Conservation (phyloP, 2,888 invertebrate genomes). For the Chrysopilus asiliformis region DNA sequence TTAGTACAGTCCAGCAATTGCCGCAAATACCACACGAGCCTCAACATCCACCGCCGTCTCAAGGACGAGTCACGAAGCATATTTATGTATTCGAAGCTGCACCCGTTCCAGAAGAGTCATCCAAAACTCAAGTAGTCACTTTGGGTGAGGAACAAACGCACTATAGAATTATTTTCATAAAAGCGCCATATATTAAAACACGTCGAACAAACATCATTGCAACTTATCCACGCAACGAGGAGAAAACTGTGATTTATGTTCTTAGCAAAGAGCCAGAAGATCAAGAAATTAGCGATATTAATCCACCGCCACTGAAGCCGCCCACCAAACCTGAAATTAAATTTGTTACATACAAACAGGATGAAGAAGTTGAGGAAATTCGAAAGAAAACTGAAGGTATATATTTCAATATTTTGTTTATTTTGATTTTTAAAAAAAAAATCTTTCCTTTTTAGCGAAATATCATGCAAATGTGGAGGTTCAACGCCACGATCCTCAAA, state of each 20-base stretch:
- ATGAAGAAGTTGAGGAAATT: conserved; percentile 12
- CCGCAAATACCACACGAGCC: too few relatives aligned
- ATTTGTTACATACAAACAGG: conserved; percentile 13
- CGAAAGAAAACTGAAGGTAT: conserved; percentile 15
- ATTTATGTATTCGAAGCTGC: too few relatives aligned
- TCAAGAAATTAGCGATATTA: conserved; percentile 25
- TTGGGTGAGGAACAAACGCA: conserved; percentile 29
- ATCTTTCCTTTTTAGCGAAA: too few relatives aligned
- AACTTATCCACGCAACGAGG: conserved; percentile 29
- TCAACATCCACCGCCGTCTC: too few relatives aligned
- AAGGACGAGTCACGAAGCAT: too few relatives aligned
- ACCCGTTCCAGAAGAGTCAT: too few relatives aligned
- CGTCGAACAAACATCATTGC: conserved; percentile 9
- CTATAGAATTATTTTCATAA: conserved; percentile 34
- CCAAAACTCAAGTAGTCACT: too few relatives aligned
- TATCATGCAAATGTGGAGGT: too few relatives aligned
- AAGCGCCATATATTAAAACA: conserved; percentile 22
- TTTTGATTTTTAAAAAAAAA: too few relatives aligned
- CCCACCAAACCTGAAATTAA: conserved; percentile 14
- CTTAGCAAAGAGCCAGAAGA: conserved; percentile 29
- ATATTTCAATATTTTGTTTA: conserved; percentile 1
- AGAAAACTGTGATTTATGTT: conserved; percentile 34
- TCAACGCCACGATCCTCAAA: too few relatives aligned
- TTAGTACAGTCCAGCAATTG: too few relatives aligned
- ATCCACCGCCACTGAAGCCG: conserved; percentile 15